Base-by-base conservation (phyloP, 1,140 invertebrate species). In the Sitophilus oryzae region DNA sequence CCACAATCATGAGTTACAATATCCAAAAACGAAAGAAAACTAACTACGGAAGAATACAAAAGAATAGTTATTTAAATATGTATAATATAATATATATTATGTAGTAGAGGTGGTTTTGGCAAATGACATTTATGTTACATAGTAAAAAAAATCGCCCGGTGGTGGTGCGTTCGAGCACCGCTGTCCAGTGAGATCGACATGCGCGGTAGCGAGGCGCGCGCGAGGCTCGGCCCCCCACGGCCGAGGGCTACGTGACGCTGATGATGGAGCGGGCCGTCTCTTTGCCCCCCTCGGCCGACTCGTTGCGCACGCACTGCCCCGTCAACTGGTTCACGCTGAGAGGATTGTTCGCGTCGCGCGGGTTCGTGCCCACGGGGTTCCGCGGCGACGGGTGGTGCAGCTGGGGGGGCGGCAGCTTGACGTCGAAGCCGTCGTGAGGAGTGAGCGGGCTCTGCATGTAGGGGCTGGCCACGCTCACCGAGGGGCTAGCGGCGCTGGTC, bases 281-380 rank as follows among this genome's bases (percentile, higher is more conserved):
- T 57, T 69, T 69, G 41, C 62, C 65, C 41, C 59, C 58, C 46
- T 70, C 68, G 62, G 76, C 71, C 45, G 74, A 69, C 46, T 73
- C 70, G 66, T 73, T 81, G 64, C 81, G 80, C 61, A 81, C 78
- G 73, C 80, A 82, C 75, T 83, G 81, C 60, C 83, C 88, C 34
- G 88, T 91, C 54, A 92, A 74, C 73, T 90, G 88, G 65, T 91
- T 91, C 23, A 93, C 89, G 72, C 88, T 91, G 19, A 92, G 76
- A 18, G 90, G 90, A 77, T 93, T 93, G 74, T 93, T 93, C 51
- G 88, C 86, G 76, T 92, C 89, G 62, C 89, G 83, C 9, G 90
- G 90, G 74, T 93, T 92, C 8, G 89, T 90, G 47, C 89, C 90
- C 30, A 93, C 89, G 15, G 90, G 89, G 70, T 88, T 83, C 35